These are phyloP conservation scores for Doryteuthis pealeii DNA, from an alignment of 1,140 invertebrate genomes.

Conservation along the genomic window DNA sequence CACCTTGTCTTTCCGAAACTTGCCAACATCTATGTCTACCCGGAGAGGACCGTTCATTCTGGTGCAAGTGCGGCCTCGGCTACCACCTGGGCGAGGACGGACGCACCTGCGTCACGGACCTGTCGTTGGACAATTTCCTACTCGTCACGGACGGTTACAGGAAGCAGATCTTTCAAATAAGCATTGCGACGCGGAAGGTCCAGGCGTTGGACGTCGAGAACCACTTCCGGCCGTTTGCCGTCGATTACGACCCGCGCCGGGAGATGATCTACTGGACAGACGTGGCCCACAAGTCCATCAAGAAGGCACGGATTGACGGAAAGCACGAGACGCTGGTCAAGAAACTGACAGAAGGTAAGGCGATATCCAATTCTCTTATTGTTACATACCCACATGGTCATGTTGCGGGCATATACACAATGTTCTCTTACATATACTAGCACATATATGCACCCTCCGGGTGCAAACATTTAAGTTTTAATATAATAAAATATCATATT, in stretches of 20 bases:
- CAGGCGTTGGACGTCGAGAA: constrained; percentile 22
- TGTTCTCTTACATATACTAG: no score
- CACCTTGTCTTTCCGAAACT: constrained; percentile 86
- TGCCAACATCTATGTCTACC: constrained; percentile 92
- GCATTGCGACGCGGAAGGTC: constrained; percentile 21
- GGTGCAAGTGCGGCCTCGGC: constrained; percentile 91
- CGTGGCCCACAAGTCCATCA: constrained; percentile 39
- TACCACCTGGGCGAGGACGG: constrained; percentile 73
- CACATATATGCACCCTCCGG: no score
- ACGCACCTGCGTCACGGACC: constrained; percentile 71
- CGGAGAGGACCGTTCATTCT: constrained; percentile 68
- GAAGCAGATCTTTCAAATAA: constrained; percentile 41
- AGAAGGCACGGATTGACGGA: constrained; percentile 32
- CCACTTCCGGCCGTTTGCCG: constrained; percentile 35
- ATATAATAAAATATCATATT: no score
- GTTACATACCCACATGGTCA: no score
- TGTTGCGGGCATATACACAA: no score
- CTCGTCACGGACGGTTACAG: constrained; percentile 44
- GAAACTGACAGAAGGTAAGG: constrained; percentile 63
- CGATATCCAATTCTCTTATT: no score
- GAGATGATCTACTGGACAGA: constrained; percentile 66
- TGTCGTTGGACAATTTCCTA: constrained; percentile 36
- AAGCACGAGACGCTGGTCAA: constrained; percentile 66
- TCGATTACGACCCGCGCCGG: constrained; percentile 32
- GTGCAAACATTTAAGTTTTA: no score